phyloP scores from a whole-genome alignment of 2,797 vertebrate genomes.

The Sternotherus odoratus region DNA sequence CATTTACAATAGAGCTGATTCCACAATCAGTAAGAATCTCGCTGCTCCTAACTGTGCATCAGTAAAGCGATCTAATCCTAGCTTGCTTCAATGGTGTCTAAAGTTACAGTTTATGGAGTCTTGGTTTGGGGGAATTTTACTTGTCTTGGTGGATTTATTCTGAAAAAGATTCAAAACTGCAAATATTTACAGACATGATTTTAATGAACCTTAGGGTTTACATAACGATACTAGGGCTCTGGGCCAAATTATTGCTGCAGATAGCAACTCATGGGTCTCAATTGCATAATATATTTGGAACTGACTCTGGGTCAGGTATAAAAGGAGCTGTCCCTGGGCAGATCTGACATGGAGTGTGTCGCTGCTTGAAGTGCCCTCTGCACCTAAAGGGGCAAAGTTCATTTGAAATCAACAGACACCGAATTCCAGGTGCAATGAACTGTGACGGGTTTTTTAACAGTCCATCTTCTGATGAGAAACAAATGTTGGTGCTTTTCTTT shows the following conservation, averaged over 20 bases:
- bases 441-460: not conserved
- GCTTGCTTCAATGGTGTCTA: not conserved
- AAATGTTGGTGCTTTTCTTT: not conserved
- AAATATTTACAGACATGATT: not conserved
- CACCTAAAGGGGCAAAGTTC: not conserved
- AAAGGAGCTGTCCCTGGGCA: not conserved
- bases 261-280: not conserved
- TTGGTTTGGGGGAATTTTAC: not conserved
- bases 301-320: not conserved
- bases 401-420: not conserved
- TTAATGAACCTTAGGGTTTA: not conserved
- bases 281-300: not conserved
- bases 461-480: not conserved
- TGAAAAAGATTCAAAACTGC: not conserved
- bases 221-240: not conserved
- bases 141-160: not conserved
- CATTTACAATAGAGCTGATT: not conserved
- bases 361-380: not conserved
- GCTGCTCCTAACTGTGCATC: not conserved
- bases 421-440: fast-evolving
- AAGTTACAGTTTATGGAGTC: not conserved
- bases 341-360: not conserved
- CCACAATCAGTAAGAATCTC: not conserved
- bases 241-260: not conserved
- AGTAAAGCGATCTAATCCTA: not conserved